Evolutionary conservation across 1,140 invertebrate genomes (phyloP).

Genomic region (Formica exsecta): DNA sequence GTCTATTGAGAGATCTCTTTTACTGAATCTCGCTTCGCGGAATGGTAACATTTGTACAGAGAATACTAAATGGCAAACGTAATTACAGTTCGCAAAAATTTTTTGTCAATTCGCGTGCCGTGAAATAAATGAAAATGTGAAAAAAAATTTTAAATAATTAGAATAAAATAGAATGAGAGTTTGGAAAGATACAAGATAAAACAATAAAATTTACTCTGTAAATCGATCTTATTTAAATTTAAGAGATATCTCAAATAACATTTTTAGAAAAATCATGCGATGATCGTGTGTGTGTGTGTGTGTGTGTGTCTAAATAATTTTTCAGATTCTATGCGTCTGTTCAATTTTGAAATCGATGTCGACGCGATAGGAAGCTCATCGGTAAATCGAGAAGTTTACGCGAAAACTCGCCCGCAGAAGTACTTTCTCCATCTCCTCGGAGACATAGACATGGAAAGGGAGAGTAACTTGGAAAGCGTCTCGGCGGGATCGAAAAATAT

Average conservation of each 20-base stretch:
- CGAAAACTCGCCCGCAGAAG: not conserved
- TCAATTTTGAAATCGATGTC: constrained; percentile 26
- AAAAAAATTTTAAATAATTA: not conserved
- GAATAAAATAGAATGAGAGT: not conserved
- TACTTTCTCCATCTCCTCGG: constrained; percentile 39
- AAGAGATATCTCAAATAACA: not conserved
- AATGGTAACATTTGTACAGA: not conserved
- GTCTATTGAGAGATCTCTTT: not conserved
- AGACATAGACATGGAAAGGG: constrained; percentile 28
- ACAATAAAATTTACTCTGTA: not conserved
- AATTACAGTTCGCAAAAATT: not conserved
- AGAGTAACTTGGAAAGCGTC: constrained; percentile 12
- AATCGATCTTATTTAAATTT: not conserved
- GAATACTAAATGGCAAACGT: not conserved
- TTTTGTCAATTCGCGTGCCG: not conserved
- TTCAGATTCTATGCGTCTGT: not conserved
- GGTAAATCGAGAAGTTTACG: constrained; percentile 42
- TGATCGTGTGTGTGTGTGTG: not conserved
- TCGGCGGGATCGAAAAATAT: constrained; percentile 38
- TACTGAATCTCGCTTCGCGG: not conserved
- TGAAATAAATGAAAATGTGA: not conserved
- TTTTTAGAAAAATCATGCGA: not conserved
- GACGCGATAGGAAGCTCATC: constrained; percentile 25
- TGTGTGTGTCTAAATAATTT: no score
- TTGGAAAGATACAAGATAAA: not conserved